Conservation (phyloP, 2,113 vertebrate species). For the Lampris incognitus region DNA sequence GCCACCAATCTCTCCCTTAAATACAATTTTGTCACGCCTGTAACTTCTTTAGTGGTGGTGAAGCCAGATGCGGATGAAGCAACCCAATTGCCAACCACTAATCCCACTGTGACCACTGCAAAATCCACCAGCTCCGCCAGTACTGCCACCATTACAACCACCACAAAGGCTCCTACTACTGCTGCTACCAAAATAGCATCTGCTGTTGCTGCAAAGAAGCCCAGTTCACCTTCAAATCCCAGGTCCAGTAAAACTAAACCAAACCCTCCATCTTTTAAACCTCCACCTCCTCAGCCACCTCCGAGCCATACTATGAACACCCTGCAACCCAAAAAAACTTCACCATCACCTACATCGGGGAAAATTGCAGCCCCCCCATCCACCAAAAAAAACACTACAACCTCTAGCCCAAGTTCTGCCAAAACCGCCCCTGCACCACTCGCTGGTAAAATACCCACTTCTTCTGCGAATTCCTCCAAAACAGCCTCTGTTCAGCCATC, state of each 20-base stretch:
- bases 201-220: conserved; percentile 41
- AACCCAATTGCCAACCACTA: conserved; percentile 52
- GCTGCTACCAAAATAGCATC: conserved; percentile 34
- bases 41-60: conserved; percentile 87
- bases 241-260: conserved; percentile 60
- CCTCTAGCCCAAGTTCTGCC: conserved; percentile 28
- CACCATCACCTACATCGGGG: conserved; percentile 2
- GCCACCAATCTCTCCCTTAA: conserved; percentile 87
- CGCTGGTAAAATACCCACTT: conserved; percentile 48
- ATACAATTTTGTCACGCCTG: conserved; percentile 88
- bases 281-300: conserved; percentile 45
- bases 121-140: conserved; percentile 49
- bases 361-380: conserved; percentile 31
- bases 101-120: conserved; percentile 24
- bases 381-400: conserved; percentile 62
- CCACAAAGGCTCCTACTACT: neutral
- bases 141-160: conserved; percentile 45
- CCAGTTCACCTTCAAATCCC: conserved; percentile 4
- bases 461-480: conserved; percentile 50
- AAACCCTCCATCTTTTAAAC: conserved; percentile 24
- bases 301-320: conserved; percentile 41
- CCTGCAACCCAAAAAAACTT: conserved; percentile 40
- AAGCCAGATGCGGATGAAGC: conserved; percentile 79
- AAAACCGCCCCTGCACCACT: conserved; percentile 59
- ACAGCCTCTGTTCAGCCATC: conserved; percentile 21